phyloP scores from a whole-genome alignment of 2,797 vertebrate species.

The Peromyscus nudipes region DNA sequence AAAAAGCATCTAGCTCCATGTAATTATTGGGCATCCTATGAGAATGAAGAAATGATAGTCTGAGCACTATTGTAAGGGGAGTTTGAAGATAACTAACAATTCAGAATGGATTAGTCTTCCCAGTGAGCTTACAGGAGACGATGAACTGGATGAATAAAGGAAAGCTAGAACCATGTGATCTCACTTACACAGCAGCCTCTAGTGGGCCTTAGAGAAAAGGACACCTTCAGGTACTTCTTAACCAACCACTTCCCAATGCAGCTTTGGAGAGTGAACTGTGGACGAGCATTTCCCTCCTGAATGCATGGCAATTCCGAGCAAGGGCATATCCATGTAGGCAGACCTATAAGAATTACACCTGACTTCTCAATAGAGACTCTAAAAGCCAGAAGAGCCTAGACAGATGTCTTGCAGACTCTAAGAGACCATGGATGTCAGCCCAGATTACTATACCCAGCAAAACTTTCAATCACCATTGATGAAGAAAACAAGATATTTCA shows the following conservation, averaged over 20 bases:
- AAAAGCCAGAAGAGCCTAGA: no score
- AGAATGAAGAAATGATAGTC: neutral
- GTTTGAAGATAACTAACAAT: neutral
- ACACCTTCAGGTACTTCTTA: neutral
- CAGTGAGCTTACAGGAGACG: neutral
- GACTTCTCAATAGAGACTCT: no score
- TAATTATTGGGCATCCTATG: neutral
- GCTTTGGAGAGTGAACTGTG: neutral
- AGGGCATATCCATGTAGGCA: neutral
- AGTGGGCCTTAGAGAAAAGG: neutral
- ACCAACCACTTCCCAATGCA: neutral
- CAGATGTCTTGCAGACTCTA: no score
- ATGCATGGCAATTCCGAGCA: neutral
- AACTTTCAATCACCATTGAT: no score
- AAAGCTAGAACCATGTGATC: neutral
- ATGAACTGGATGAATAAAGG: neutral
- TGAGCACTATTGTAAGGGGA: neutral
- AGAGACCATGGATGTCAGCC: no score
- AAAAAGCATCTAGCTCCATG: neutral
- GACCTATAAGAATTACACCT: no score
- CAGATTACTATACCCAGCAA: no score
- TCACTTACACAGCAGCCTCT: neutral
- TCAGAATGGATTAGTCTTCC: neutral
- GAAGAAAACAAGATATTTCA: no score
- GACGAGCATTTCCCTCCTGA: neutral